Evolutionary conservation across 1,140 invertebrate species (phyloP), one percentile per base, ranked within the genome.

Genomic region (Papilio aristodemus): DNA sequence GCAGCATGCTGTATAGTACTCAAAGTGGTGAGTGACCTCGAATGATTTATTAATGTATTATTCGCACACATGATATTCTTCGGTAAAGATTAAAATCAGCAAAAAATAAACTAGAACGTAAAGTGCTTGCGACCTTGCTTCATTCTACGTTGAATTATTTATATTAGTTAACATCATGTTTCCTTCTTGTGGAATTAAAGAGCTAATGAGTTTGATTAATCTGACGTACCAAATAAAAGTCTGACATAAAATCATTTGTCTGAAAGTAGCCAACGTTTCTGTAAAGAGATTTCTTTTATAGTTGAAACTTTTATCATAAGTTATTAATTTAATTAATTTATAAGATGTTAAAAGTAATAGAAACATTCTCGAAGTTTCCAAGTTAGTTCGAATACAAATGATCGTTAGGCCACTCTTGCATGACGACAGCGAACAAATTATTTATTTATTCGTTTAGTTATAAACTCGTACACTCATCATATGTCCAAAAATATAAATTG

Each of bases 401-500:
- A 14, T 60, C 11, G 25, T 60, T 36, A 25, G 17, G n/a, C 25
- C 3, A 3, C 58, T 27, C 14, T 36, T 27, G 27, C n/a, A n/a
- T 17, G 37, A 67, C 17, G 36, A 68, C 54, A 60, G 68, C 71
- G 69, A 73, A 46, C 62, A 67, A 79, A n/a, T n/a, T n/a, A n/a
- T n/a, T n/a, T n/a, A n/a, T n/a, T n/a, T n/a, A n/a, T n/a, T n/a
- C n/a, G n/a, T n/a, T n/a, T n/a, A n/a, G n/a, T n/a, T n/a, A n/a
- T n/a, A n/a, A n/a, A n/a, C n/a, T n/a, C n/a, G n/a, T n/a, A n/a
- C n/a, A n/a, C n/a, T n/a, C n/a, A n/a, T n/a, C n/a, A n/a, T n/a
- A n/a, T n/a, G n/a, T n/a, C n/a, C n/a, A n/a, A n/a, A n/a, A n/a
- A n/a, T n/a, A n/a, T n/a, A n/a, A n/a, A n/a, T n/a, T n/a, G n/a